Percentiles rank a stretch among this genome's conserved stretches.
phyloP scores from a whole-genome alignment of 2,797 vertebrate genomes.

The Dryobates pubescens region DNA sequence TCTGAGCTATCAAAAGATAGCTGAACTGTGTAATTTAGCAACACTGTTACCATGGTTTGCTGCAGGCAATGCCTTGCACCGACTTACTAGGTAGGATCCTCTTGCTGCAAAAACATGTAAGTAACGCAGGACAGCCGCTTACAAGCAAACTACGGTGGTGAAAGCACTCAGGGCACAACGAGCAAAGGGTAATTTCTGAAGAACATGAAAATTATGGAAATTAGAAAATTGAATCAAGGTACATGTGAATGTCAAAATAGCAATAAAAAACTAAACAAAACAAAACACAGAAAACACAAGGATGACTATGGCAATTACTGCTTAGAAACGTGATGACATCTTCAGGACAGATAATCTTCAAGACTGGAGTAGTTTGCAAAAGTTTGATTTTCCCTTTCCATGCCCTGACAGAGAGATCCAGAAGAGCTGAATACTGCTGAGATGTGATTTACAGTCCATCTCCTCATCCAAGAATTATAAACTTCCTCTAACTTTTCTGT shows the following conservation, averaged over 20 bases:
- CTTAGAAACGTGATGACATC: background rate
- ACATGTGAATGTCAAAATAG: background rate
- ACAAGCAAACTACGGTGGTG: constrained; percentile 85
- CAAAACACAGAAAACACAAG: background rate
- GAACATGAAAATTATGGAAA: background rate
- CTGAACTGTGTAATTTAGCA: background rate
- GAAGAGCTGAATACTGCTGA: background rate
- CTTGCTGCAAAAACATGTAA: constrained; percentile 82
- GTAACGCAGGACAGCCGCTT: constrained; percentile 83
- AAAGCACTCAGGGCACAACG: constrained; percentile 86
- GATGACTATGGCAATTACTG: background rate
- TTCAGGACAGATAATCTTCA: background rate
- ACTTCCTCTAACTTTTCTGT: background rate
- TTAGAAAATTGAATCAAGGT: background rate
- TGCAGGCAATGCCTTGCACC: background rate
- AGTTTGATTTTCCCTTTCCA: background rate
- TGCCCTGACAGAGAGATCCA: background rate
- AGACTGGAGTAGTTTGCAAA: background rate
- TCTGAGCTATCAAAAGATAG: background rate
- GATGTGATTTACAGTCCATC: background rate
- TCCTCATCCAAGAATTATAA: background rate
- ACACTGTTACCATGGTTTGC: background rate
- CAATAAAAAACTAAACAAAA: background rate
- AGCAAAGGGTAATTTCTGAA: constrained; percentile 88
- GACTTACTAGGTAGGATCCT: constrained; percentile 81